Evolutionary conservation across 2,888 invertebrate genomes (phyloP).

Genomic region (Drosophila sordidula): DNA sequence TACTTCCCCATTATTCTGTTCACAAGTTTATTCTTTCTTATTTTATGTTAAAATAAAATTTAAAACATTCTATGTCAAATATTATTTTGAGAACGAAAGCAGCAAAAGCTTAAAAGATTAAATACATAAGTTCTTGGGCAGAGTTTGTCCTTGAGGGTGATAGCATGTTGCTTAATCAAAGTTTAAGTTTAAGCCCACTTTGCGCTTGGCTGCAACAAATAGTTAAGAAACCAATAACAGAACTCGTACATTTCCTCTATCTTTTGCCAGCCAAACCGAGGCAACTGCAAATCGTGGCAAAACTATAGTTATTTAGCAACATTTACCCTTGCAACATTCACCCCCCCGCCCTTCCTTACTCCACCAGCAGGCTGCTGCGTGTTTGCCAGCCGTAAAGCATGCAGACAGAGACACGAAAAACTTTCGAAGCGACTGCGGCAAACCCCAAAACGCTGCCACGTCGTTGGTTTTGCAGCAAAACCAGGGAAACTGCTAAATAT

Average conservation of each 20-base stretch:
- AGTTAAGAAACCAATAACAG: conserved; percentile 52
- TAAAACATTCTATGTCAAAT: not conserved
- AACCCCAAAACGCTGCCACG: conserved; percentile 66
- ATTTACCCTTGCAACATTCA: conserved; percentile 3
- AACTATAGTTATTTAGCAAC: conserved; percentile 43
- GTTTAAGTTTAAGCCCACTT: conserved; percentile 20
- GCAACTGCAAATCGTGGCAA: conserved; percentile 25
- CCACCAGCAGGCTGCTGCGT: conserved; percentile 37
- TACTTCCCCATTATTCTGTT: too few relatives aligned
- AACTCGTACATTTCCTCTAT: conserved; percentile 24
- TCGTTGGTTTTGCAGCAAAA: conserved; percentile 42
- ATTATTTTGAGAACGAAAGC: not conserved
- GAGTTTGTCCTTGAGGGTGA: conserved; percentile 2
- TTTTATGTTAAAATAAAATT: not conserved
- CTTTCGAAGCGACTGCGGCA: conserved; percentile 54
- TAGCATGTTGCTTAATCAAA: conserved; percentile 27
- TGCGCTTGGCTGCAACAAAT: conserved; percentile 47
- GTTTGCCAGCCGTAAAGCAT: conserved; percentile 49
- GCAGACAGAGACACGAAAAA: conserved; percentile 45
- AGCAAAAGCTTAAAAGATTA: conserved; percentile 2
- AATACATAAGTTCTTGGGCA: conserved; percentile 13
- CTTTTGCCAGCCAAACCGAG: conserved; percentile 19
- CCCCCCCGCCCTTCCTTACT: not conserved
- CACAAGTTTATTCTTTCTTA: not conserved
- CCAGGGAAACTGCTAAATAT: conserved; percentile 70